phyloP scores from a whole-genome alignment of 2,888 invertebrate species.

The Linyphia triangularis region DNA sequence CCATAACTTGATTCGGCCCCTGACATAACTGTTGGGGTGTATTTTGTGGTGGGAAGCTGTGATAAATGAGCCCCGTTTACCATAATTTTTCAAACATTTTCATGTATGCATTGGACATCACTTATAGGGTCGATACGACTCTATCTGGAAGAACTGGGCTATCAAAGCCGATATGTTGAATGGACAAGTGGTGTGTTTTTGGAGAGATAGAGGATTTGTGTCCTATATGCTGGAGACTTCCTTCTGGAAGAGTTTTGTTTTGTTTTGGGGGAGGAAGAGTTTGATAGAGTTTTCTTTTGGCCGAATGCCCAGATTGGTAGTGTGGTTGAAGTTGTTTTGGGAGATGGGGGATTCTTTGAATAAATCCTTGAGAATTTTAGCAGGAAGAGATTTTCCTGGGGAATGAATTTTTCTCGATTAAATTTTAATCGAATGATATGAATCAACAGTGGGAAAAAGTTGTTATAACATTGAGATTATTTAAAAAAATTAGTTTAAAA shows the following conservation, averaged over 20 bases:
- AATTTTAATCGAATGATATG: no score
- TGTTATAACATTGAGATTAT: no score
- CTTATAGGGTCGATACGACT: constrained; percentile 17
- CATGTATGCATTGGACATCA: constrained; percentile 63
- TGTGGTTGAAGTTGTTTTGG: no score
- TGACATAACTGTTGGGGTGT: constrained; percentile 17
- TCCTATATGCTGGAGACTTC: background rate
- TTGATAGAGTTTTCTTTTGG: background rate
- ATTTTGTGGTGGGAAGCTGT: background rate
- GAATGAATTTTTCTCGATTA: no score
- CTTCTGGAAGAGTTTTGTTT: background rate
- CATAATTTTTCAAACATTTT: constrained; percentile 64
- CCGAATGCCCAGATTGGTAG: background rate
- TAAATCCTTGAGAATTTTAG: no score
- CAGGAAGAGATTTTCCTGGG: no score
- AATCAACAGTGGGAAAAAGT: no score
- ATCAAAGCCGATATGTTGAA: background rate
- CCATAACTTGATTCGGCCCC: constrained; percentile 32
- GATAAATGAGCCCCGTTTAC: constrained; percentile 58
- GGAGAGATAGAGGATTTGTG: background rate
- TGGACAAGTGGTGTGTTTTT: background rate
- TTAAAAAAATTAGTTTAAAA: no score
- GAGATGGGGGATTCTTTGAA: no score
- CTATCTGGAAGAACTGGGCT: constrained; percentile 3
- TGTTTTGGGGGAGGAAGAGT: background rate